Conservation (phyloP, 2,113 vertebrate species). For the Balaeniceps rex region DNA sequence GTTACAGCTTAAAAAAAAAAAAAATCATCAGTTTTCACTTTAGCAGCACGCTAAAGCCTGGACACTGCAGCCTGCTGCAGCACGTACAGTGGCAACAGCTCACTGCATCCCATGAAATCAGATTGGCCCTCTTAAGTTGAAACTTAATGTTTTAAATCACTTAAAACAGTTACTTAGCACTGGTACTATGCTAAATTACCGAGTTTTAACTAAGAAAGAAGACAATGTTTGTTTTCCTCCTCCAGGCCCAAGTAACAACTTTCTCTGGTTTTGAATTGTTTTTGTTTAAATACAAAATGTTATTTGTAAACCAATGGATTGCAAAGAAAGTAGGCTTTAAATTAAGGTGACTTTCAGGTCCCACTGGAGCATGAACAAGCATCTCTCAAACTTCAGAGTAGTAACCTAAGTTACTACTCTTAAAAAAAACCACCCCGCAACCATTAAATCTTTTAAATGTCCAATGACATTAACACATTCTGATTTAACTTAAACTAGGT, state of each 20-base stretch:
- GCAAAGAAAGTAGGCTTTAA: background rate
- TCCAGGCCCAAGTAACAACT: background rate
- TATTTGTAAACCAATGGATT: background rate
- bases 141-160: too few species aligned
- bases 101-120: accelerated
- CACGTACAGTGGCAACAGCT: too few species aligned
- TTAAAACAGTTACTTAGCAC: too few species aligned
- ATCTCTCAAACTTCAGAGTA: background rate
- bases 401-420: too few species aligned
- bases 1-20: too few species aligned
- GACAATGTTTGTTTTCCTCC: accelerated
- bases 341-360: too few species aligned
- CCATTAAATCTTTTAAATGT: background rate
- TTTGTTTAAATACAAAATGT: background rate
- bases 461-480: background rate
- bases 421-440: background rate
- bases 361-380: background rate
- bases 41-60: background rate
- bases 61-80: background rate
- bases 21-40: background rate
- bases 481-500: background rate
- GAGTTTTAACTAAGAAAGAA: background rate
- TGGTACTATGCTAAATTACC: background rate
- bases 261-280: background rate
- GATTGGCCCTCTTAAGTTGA: too few species aligned